These are phyloP conservation scores for Catocala nupta DNA, from an alignment of 2,888 invertebrate genomes.

Conservation along the genomic window DNA sequence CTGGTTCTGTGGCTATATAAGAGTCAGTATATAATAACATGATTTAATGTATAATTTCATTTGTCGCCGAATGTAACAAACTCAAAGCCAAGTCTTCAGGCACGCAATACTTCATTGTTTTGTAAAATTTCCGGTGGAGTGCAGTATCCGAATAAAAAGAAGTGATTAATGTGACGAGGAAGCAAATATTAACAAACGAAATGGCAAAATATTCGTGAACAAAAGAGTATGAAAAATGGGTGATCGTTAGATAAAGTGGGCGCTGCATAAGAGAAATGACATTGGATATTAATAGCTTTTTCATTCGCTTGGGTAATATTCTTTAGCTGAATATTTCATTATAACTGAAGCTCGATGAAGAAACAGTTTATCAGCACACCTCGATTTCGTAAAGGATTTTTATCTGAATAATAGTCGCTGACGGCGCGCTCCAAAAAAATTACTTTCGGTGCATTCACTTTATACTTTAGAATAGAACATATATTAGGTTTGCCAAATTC, in stretches of 20 bases:
- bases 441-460: slow-evolving; percentile 38
- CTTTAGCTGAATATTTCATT: slow-evolving; percentile 20
- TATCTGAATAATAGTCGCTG: slow-evolving; percentile 24
- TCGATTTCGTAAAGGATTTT: slow-evolving; percentile 25
- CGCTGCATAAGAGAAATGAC: slow-evolving; percentile 19
- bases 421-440: slow-evolving; percentile 24
- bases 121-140: slow-evolving; percentile 8
- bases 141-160: slow-evolving; percentile 11
- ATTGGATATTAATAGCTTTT: slow-evolving; percentile 16
- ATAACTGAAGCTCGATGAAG: slow-evolving; percentile 22
- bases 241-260: slow-evolving; percentile 16
- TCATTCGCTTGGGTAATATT: slow-evolving; percentile 19
- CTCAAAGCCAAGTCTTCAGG: slow-evolving; percentile 1
- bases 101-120: slow-evolving; percentile 19
- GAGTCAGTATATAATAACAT: too few species aligned
- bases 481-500: slow-evolving; percentile 22
- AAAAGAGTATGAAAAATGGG: slow-evolving; percentile 37
- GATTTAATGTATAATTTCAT: too few species aligned
- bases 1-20: too few species aligned
- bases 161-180: slow-evolving; percentile 32
- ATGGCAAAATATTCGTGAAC: slow-evolving; percentile 26
- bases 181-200: slow-evolving; percentile 16
- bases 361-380: slow-evolving; percentile 23
- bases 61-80: too few species aligned
- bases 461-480: slow-evolving; percentile 29